Evolutionary conservation across 1,140 invertebrate genomes (phyloP).

Genomic region (Plectus sambesii): DNA sequence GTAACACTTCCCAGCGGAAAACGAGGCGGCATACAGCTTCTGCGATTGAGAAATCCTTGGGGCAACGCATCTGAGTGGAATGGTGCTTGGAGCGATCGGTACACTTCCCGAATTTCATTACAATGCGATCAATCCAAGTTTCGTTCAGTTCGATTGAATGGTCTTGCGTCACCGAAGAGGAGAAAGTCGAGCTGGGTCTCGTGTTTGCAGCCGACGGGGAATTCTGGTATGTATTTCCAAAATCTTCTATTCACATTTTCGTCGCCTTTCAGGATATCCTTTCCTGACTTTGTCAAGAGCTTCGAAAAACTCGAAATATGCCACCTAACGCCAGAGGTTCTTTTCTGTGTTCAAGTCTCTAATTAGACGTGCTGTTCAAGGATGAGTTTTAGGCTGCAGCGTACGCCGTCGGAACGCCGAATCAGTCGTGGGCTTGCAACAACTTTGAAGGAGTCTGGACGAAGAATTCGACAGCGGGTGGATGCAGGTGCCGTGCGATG

Average conservation of each 20-base stretch:
- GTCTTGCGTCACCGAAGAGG: conserved; percentile 74
- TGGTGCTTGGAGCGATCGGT: conserved; percentile 91
- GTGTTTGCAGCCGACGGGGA: conserved; percentile 90
- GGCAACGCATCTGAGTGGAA: conserved; percentile 97
- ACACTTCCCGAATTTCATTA: too few species aligned
- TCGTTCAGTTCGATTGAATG: conserved; percentile 79
- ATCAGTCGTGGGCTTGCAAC: conserved; percentile 70
- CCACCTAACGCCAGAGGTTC: conserved; percentile 83
- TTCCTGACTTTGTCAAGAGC: conserved; percentile 48
- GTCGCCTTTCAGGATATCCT: conserved; percentile 46
- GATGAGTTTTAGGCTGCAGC: too few species aligned
- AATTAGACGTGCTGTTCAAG: conserved; percentile 61
- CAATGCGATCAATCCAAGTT: conserved; percentile 96
- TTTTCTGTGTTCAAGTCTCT: too few species aligned
- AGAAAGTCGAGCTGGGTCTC: conserved; percentile 75
- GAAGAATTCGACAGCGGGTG: conserved; percentile 74
- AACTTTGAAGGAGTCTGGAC: conserved; percentile 90
- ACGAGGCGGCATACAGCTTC: conserved; percentile 62
- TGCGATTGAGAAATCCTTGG: conserved; percentile 89
- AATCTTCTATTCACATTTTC: conserved; percentile 1
- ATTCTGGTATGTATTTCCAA: conserved; percentile 64
- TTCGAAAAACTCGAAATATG: conserved; percentile 70
- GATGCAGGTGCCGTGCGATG: too few species aligned
- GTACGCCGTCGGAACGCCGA: conserved; percentile 35
- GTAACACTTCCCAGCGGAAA: too few species aligned